phyloP scores from a whole-genome alignment of 2,888 invertebrate species.

The Sisyra nigra region DNA sequence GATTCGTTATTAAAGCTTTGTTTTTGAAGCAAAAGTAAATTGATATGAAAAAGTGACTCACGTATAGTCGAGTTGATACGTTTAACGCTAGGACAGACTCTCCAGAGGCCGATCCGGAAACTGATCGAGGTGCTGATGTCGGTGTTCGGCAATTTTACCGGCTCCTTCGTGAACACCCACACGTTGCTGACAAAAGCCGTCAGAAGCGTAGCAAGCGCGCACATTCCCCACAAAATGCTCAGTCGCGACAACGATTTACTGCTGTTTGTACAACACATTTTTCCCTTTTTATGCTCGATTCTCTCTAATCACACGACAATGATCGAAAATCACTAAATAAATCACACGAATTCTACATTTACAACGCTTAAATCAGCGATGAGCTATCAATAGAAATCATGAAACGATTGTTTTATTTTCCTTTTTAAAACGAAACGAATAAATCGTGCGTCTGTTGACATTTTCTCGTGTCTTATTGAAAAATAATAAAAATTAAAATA shows the following conservation, averaged over 20 bases:
- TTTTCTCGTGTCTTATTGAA: no score
- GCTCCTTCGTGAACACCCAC: slow-evolving; percentile 33
- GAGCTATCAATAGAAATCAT: no score
- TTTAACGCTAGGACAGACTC: slow-evolving; percentile 30
- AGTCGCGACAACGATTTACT: slow-evolving; percentile 26
- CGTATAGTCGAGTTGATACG: slow-evolving; percentile 28
- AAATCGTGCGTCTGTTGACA: no score
- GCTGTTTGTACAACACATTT: slow-evolving; percentile 10
- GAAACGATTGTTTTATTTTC: no score
- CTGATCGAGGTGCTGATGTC: slow-evolving; percentile 28
- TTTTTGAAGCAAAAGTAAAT: neutral
- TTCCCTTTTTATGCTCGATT: neutral
- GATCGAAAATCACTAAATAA: no score
- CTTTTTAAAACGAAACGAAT: no score
- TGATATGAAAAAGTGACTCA: slow-evolving; percentile 23
- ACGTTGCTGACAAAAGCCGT: slow-evolving; percentile 31
- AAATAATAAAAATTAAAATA: no score
- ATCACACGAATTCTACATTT: no score
- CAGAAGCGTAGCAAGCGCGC: slow-evolving; percentile 27
- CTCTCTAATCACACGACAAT: neutral
- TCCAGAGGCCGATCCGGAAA: slow-evolving; percentile 33
- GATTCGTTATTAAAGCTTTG: no score
- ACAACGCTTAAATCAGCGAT: no score
- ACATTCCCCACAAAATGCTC: slow-evolving; percentile 29
- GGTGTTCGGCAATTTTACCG: slow-evolving; percentile 26